Evolutionary conservation across 1,140 invertebrate genomes (phyloP), one percentile per base, ranked within the genome.

Genomic region (honey bee (Apis mellifera)): DNA sequence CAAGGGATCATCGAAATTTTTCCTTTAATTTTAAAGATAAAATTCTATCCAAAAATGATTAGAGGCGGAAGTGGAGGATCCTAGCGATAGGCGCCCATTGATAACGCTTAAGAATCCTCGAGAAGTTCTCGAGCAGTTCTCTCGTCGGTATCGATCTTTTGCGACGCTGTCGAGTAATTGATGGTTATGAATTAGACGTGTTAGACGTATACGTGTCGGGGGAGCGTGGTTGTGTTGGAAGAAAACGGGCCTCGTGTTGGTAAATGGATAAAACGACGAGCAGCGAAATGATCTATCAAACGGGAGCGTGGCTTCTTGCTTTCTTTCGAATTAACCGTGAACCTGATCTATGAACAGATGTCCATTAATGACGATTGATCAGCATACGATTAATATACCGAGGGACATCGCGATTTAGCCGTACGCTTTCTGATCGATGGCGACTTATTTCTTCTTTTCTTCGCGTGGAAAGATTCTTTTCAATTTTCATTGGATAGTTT

Each of bases 351-450:
- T n/a, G n/a, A 85, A 77, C 66, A 78, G 72, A 26, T 65, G 72
- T 71, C 81, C 84, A 89, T 89, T 89, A 90, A 90, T 79, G 84
- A 83, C 64, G 75, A 66, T 83, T 55, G 86, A 91, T 90, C 89
- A 89, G 83, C 89, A 90, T 89, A 88, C 72, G 80, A 89, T 91
- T 89, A 88, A 91, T 89, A 89, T 90, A 83, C 85, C 57, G 60
- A 42, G 62, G 62, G 32, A 42, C 32, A 42, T 32, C 26, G 26
- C 26, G 26, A 32, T 32, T 32, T 2, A n/a, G n/a, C n/a, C n/a
- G n/a, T n/a, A n/a, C n/a, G 32, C 32, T 3, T 32, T 4, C 32
- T 2, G 32, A 32, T 32, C 32, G 32, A 3, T 32, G 32, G 26
- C 26, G 26, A 32, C 2, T 32, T 32, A 32, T 32, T 32, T 32